Base-by-base conservation (phyloP, 2,113 vertebrate species). In the Ceyx cyanopectus region DNA sequence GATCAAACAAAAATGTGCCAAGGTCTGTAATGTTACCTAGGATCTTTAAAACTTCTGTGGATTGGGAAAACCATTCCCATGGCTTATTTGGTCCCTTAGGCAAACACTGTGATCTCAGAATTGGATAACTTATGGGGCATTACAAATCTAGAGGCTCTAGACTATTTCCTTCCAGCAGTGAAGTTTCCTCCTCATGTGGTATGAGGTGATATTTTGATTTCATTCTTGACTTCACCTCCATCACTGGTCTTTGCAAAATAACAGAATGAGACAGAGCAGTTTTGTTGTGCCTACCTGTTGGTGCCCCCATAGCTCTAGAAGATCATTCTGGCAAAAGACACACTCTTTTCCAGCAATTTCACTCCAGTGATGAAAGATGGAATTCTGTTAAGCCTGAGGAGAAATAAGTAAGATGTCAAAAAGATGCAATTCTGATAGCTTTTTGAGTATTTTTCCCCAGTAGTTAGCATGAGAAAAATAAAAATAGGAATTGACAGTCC, bases 1-100 rank as follows among this genome's bases (percentile, higher is more conserved):
- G 56, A 66, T 43, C 46, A 50, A 7, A 46, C 66, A 37, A 85
- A 67, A 85, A 76, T 57, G 7, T 87, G 60, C 73, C 75, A 85
- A 73, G 41, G 41, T 58, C 63, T 50, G 23, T 72, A 92, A 84
- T 20, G 20, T 43, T 58, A 69, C 58, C 50, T 45, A 84, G 58
- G 75, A 73, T 50, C 56, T 54, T 85, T 32, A 46, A 94, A 87
- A 74, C 8, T 21, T 87, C 32, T 43, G 13, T 58, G 78, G 67
- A 87, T 87, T 85, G 94, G 78, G 37, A 79, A 89, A 91, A 84
- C 15, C 7, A 65, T 93, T 90, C 61, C 50, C 62, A 72, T 7
- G 19, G 10, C 10, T 85, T 73, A 16, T 26, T 48, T 70, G 57
- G 56, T 26, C 66, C 45, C 9, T 65, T 30, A 24, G 37, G 43